Base-by-base conservation (phyloP, 1,140 invertebrate species). In the Chlorops oryzae region DNA sequence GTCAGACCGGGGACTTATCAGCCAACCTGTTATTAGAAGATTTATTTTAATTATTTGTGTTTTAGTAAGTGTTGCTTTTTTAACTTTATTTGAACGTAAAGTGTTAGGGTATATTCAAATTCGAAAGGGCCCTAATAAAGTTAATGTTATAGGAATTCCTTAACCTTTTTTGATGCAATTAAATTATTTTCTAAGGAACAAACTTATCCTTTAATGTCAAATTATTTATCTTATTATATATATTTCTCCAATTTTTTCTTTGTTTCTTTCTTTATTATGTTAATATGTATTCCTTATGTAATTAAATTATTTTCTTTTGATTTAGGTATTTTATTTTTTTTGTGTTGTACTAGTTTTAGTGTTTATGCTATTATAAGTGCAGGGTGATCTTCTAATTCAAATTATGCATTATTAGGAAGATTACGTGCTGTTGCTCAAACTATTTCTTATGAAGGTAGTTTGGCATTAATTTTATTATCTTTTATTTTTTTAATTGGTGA, bases 51-150 rank as follows among this genome's bases (percentile, higher is more conserved):
- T n/a, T n/a, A n/a, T n/a, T n/a, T n/a, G n/a, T n/a, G n/a, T n/a
- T n/a, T n/a, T n/a, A n/a, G n/a, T n/a, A n/a, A n/a, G n/a, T n/a
- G n/a, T n/a, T n/a, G n/a, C n/a, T n/a, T n/a, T n/a, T n/a, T n/a
- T n/a, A n/a, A n/a, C n/a, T n/a, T n/a, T n/a, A n/a, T n/a, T n/a
- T n/a, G n/a, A n/a, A n/a, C n/a, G n/a, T n/a, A n/a, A n/a, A n/a
- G n/a, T 83, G 60, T 74, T 84, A 68, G 73, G 80, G 34, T 80
- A 80, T 73, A 78, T 80, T 75, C 81, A 84, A 73, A 70, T 81
- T 73, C 82, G 81, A 27, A 81, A 82, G 71, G 81, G 82, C 0
- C 81, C 81, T 55, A 81, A 81, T 78, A 84, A 82, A 62, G 68
- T 81, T 24, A 73, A 77, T 9, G 66, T 78, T 62, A 54, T 75